Conservation (phyloP, 1,140 invertebrate species). For the Drosophila hydei region DNA sequence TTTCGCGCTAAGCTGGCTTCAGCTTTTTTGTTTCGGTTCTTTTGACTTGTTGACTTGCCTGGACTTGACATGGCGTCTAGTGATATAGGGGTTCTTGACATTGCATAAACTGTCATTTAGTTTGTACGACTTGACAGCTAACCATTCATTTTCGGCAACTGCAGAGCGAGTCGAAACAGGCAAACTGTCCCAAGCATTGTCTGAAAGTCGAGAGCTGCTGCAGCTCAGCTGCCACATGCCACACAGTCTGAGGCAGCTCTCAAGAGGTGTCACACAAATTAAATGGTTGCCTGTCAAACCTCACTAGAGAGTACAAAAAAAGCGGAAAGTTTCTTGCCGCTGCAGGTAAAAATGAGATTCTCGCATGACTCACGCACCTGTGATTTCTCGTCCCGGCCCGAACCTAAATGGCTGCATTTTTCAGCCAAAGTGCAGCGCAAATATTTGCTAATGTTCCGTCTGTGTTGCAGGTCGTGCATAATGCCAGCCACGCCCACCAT, state of each 20-base stretch:
- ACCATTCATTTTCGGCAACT: slow-evolving; percentile 55
- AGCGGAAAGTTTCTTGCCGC: slow-evolving; percentile 2
- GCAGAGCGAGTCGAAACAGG: slow-evolving; percentile 14
- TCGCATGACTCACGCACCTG: slow-evolving; percentile 59
- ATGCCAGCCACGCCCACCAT: slow-evolving; percentile 15
- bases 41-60: slow-evolving; percentile 51
- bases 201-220: slow-evolving; percentile 37
- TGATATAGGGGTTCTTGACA: slow-evolving; percentile 47
- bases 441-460: slow-evolving; percentile 64
- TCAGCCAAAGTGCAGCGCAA: slow-evolving; percentile 57
- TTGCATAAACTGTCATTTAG: slow-evolving; percentile 69
- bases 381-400: slow-evolving; percentile 24
- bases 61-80: slow-evolving; percentile 32
- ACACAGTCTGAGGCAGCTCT: slow-evolving; percentile 17
- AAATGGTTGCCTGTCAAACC: slow-evolving; percentile 48
- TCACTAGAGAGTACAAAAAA: not conserved
- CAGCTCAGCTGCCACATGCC: slow-evolving; percentile 24
- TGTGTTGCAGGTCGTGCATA: slow-evolving; percentile 35
- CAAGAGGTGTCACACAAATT: slow-evolving; percentile 49
- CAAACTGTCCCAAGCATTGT: slow-evolving; percentile 13
- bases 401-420: slow-evolving; percentile 64
- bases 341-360: slow-evolving; percentile 44
- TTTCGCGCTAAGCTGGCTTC: slow-evolving; percentile 41
- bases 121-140: slow-evolving; percentile 65
- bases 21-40: slow-evolving; percentile 15